Evolutionary conservation across 2,113 vertebrate genomes (phyloP).

Genomic region (Lepus timidus): DNA sequence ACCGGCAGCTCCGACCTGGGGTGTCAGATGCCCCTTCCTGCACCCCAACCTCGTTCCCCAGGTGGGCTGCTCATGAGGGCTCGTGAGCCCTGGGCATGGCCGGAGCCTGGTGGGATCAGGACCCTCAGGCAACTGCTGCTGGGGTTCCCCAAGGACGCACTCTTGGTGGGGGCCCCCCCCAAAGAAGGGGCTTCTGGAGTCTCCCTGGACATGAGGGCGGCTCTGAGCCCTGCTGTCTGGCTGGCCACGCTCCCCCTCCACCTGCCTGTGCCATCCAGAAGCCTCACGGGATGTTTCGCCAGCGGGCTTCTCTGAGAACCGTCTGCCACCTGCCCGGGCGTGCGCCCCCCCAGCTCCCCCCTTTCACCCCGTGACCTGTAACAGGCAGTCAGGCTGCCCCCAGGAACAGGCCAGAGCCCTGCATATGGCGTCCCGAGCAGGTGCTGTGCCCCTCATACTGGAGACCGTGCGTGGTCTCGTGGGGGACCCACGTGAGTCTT

Average conservation of each 20-base stretch:
- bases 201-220: background rate
- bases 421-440: no score
- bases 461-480: no score
- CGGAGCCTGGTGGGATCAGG: background rate
- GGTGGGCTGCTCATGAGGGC: background rate
- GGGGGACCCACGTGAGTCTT: no score
- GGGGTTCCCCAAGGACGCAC: no score
- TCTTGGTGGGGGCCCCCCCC: background rate
- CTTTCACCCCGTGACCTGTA: no score
- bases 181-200: background rate
- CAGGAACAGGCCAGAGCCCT: no score
- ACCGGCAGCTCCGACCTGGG: background rate
- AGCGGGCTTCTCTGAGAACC: no score
- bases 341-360: no score
- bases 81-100: accelerated
- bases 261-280: background rate
- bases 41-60: background rate
- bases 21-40: accelerated
- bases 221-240: background rate
- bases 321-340: no score
- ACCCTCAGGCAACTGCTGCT: background rate
- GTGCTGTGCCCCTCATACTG: no score
- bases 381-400: no score
- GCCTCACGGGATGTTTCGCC: no score
- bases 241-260: background rate